Base-by-base conservation (phyloP, 2,797 vertebrate species). In the Poeciliopsis infans region DNA sequence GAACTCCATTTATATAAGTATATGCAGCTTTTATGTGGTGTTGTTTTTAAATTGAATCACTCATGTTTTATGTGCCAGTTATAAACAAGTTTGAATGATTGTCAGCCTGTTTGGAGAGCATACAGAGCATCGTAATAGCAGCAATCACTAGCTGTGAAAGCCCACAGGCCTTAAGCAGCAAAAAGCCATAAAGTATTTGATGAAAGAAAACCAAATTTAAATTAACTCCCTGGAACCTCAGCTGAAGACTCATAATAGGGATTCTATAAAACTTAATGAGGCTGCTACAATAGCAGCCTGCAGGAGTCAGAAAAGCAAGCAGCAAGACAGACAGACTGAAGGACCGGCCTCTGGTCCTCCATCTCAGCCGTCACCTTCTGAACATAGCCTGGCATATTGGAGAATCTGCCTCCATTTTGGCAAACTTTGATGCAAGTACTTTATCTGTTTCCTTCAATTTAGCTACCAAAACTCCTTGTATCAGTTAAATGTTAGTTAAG, bases 191-290 rank as follows among this genome's bases (percentile, higher is more conserved):
- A 86, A 87, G 84, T 59, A 77, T 89, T 92, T 80, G 83, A 86
- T 87, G 82, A 79, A 46, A 87, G 84, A 89, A 86, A 91, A 91
- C 83, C 85, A 82, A 91, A 93, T 93, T 87, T 87, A 88, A 88
- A 95, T 94, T 87, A 95, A 94, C 91, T 88, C 78, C 86, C 41
- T 76, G 83, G 89, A 90, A 91, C 88, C 84, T 91, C 89, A 92
- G 95, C 87, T 81, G 76, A 90, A 47, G 79, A 86, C 74, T 78
- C 85, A 90, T 94, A 90, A 90, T 87, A 77, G 74, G 53, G 79
- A 91, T 89, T 90, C 81, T 84, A 87, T 92, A 85, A 93, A 95
- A 94, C 74, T 28, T 91, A 94, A 93, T 91, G 89, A 92, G 85
- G 74, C 89, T 89, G 84, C 77, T 59, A 51, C 57, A 70, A 74